Percentiles rank a stretch among this genome's conserved stretches.
These are phyloP conservation scores for Gerosis bhagava DNA, from an alignment of 2,888 invertebrate species.

Conservation along the genomic window DNA sequence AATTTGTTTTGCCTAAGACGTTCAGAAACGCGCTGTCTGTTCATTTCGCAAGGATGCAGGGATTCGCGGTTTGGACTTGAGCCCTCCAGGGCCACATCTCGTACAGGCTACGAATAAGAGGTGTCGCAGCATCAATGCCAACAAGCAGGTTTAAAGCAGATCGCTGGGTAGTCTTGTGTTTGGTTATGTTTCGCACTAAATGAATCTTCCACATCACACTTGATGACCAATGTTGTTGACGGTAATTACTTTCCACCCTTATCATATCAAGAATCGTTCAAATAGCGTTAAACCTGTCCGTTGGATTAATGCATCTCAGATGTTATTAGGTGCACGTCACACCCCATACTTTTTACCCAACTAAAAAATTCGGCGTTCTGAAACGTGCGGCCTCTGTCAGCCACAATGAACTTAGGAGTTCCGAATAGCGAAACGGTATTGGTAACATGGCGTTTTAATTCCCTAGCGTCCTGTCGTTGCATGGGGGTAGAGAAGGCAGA, in stretches of 20 bases:
- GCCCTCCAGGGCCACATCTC: background rate
- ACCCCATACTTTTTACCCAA: constrained; percentile 27
- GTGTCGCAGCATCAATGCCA: background rate
- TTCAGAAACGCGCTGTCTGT: background rate
- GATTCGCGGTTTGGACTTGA: background rate
- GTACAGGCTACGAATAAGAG: background rate
- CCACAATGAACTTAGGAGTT: constrained; percentile 28
- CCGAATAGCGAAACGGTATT: constrained; percentile 5
- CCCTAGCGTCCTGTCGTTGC: background rate
- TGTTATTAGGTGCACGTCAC: constrained; percentile 33
- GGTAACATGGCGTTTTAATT: background rate
- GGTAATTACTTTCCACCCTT: constrained; percentile 14
- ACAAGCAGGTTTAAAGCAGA: constrained; percentile 12
- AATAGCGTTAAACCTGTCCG: constrained; percentile 31
- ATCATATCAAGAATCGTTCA: constrained; percentile 27
- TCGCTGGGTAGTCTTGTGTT: constrained; percentile 21
- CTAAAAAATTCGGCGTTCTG: constrained; percentile 26
- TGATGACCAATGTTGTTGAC: constrained; percentile 12
- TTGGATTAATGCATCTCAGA: constrained; percentile 36
- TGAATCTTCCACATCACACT: constrained; percentile 26
- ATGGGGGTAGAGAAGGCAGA: background rate
- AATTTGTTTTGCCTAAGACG: background rate
- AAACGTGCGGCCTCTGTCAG: constrained; percentile 37
- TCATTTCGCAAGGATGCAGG: background rate
- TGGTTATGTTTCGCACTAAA: constrained; percentile 26